phyloP scores from a whole-genome alignment of 2,113 vertebrate genomes.

The Cryptoleucopteryx plumbea region DNA sequence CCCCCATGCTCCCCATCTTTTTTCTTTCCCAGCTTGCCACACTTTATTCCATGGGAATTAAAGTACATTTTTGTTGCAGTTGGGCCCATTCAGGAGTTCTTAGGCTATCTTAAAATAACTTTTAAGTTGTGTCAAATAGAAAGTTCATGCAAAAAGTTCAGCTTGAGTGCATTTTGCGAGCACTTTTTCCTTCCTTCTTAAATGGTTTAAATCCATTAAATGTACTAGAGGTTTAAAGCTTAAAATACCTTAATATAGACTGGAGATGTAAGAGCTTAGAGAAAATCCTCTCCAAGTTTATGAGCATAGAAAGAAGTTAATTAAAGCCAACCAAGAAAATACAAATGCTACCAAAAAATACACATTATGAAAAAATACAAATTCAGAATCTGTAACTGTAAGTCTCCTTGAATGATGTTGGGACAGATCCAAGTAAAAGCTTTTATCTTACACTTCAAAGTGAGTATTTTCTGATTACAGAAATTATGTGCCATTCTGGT shows the following conservation, averaged over 20 bases:
- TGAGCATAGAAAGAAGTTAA: constrained; percentile 36
- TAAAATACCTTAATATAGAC: constrained; percentile 45
- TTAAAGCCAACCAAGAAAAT: constrained; percentile 51
- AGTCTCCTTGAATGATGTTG: not conserved
- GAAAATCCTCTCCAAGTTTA: constrained; percentile 56
- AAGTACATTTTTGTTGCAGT: not conserved
- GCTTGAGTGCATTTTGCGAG: not conserved
- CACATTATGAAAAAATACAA: not conserved
- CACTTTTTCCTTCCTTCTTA: not conserved
- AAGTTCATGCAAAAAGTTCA: not conserved
- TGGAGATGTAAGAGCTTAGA: constrained; percentile 43
- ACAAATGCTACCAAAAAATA: not conserved
- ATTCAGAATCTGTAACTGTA: not conserved
- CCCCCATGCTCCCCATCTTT: not conserved
- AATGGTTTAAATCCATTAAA: constrained; percentile 38
- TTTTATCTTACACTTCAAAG: not conserved
- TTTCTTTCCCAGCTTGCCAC: not conserved
- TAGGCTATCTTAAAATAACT: not conserved
- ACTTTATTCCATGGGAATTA: not conserved
- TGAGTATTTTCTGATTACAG: not conserved
- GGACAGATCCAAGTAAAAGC: not conserved
- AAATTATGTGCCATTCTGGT: not conserved
- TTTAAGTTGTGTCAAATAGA: not conserved
- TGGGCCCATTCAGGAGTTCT: not conserved
- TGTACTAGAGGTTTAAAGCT: constrained; percentile 21